Base-by-base conservation (phyloP, 1,140 invertebrate species). In the Adelges cooleyi region DNA sequence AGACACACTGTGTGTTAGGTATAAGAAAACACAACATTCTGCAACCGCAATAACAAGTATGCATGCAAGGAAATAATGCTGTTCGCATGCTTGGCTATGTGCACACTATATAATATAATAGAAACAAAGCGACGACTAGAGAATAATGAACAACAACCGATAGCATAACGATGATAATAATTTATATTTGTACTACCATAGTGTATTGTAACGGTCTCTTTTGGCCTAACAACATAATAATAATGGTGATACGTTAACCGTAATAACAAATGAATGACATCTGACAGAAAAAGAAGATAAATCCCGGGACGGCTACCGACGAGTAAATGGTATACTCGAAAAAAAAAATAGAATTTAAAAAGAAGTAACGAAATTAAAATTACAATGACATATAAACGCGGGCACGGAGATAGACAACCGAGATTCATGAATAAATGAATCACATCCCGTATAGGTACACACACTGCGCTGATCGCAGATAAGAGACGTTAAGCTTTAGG, bases 221-320 rank as follows among this genome's bases (percentile, higher is more conserved):
- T n/a, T n/a, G n/a, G n/a, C n/a, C n/a, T 18, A 29, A 38, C 22
- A n/a, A 33, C 29, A 70, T 73, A 74, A 71, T 73, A 74, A 72
- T 74, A 71, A 68, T 69, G 68, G 68, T 71, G 71, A 62, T 62
- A 33, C 11, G 56, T 62, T 62, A 48, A 62, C 56, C 56, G 29
- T 33, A 33, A 62, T 62, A 62, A 62, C 56, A 62, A 62, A 62
- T 62, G 56, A 62, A 62, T 62, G 56, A 46, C 56, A 62, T 62
- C 56, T 62, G 56, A 62, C 56, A 62, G 56, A 46, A 46, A n/a
- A n/a, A n/a, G n/a, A n/a, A 62, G 56, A 62, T 62, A 62, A 62
- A 42, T 62, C 56, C 25, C 38, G 10, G 40, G 2, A 48, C 40
- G 56, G 40, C 56, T 62, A 62, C 56, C 40, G 56, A 62, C 22